Evolutionary conservation across 1,140 invertebrate genomes (phyloP), one percentile per base, ranked within the genome.

Genomic region (Ostrea denselamellosa): DNA sequence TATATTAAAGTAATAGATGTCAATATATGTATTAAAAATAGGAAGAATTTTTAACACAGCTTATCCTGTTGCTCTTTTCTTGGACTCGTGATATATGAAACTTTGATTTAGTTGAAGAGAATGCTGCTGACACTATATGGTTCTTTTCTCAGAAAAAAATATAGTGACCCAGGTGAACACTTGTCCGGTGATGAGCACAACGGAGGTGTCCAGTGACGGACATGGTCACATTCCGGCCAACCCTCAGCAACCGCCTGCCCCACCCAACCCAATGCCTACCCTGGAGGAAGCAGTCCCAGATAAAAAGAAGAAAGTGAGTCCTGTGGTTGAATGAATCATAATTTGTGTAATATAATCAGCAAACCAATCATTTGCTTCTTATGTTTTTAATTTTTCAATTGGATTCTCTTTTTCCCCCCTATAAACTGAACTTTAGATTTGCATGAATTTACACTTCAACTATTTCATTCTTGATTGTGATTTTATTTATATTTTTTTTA

Each of bases 181-280:
- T 44, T 92, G 89, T 87, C 92, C 93, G 54, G 91, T 93, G 54
- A 93, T 92, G 62, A 92, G 91, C 89, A 90, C 93, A 28, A 90
- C 89, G 51, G 90, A 91, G 86, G 85, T 88, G 22, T 89, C 89
- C 83, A 90, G 89, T 62, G 90, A 91, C 54, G 91, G 90, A 54
- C 89, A 91, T 83, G 89, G 91, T 71, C 89, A 91, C 71, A 87
- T 56, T 34, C 53, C 54, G 54, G 28, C 81, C 77, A 87, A 62
- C 51, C 87, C 77, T 81, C 87, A 77, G 81, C 88, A 62, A 71
- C 87, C 89, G 86, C 89, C 88, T 22, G 81, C 88, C 81, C 90
- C 86, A 85, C 84, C 89, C 96, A 94, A 97, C 96, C 92, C 96
- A 96, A 93, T 97, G 97, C 95, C 96, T 96, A 83, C 96, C 0